Percentiles rank a stretch among this genome's conserved stretches.
These are phyloP conservation scores for Eurosta solidaginis DNA, from an alignment of 1,140 invertebrate genomes.

Conservation along the genomic window DNA sequence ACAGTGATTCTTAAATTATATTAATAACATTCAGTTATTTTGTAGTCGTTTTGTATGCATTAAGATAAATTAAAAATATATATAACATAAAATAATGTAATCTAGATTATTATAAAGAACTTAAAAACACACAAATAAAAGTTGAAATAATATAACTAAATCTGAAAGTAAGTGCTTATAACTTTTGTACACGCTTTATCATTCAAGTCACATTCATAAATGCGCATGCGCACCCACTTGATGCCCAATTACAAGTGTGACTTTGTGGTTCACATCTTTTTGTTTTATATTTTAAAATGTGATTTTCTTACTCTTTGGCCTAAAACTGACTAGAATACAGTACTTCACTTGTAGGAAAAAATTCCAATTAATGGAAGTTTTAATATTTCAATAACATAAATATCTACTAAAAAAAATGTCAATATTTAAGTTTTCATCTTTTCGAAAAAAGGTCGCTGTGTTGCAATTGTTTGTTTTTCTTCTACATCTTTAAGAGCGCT, in stretches of 20 bases:
- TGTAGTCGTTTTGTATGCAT: neutral
- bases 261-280: neutral
- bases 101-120: neutral
- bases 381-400: neutral
- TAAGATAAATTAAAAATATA: neutral
- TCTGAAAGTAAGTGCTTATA: neutral
- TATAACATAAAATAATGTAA: neutral
- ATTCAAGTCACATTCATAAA: neutral
- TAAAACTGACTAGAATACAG: constrained; percentile 24
- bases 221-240: constrained; percentile 33
- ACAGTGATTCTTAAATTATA: neutral
- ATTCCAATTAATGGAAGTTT: neutral
- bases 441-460: constrained; percentile 31
- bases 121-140: neutral
- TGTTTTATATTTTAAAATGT: neutral
- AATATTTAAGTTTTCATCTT: constrained; percentile 1
- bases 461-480: constrained; percentile 31
- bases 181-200: neutral
- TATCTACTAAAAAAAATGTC: neutral
- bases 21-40: neutral
- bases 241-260: constrained; percentile 31
- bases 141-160: neutral
- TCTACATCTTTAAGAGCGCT: neutral
- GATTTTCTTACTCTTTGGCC: neutral
- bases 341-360: neutral